phyloP scores from a whole-genome alignment of 2,113 vertebrate genomes.

The Microcebus griseorufus region DNA sequence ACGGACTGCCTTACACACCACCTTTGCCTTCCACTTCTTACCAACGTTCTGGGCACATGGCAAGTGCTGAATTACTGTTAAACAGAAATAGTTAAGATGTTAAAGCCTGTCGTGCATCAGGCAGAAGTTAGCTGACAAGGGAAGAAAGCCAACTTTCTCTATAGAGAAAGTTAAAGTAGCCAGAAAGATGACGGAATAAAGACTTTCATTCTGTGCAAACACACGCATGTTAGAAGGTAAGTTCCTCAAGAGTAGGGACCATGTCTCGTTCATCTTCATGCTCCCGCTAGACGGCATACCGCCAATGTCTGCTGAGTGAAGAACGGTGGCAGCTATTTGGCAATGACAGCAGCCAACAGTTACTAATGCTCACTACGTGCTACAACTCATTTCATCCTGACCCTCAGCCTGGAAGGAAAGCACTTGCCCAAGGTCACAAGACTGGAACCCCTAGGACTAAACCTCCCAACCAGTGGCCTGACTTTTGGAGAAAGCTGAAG shows the following conservation, averaged over 20 bases:
- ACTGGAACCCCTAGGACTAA: not conserved
- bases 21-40: not conserved
- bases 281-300: not conserved
- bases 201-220: not conserved
- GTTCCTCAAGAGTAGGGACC: not conserved
- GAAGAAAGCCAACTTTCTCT: not conserved
- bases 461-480: not conserved
- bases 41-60: not conserved
- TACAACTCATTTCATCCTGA: not conserved
- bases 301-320: not conserved
- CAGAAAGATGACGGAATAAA: not conserved
- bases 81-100: not conserved
- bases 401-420: not conserved
- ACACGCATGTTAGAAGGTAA: not conserved
- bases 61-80: not conserved
- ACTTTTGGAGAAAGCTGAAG: not conserved
- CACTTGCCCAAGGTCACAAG: not conserved
- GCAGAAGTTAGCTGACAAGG: not conserved
- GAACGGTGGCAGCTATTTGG: not conserved
- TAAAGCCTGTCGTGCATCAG: not conserved
- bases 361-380: not conserved
- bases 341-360: not conserved
- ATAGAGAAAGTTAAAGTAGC: not conserved
- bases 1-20: not conserved
- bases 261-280: not conserved